Percentiles rank a stretch among this genome's conserved stretches.
Evolutionary conservation across 2,113 vertebrate species (phyloP).

Genomic region (Calypte anna): DNA sequence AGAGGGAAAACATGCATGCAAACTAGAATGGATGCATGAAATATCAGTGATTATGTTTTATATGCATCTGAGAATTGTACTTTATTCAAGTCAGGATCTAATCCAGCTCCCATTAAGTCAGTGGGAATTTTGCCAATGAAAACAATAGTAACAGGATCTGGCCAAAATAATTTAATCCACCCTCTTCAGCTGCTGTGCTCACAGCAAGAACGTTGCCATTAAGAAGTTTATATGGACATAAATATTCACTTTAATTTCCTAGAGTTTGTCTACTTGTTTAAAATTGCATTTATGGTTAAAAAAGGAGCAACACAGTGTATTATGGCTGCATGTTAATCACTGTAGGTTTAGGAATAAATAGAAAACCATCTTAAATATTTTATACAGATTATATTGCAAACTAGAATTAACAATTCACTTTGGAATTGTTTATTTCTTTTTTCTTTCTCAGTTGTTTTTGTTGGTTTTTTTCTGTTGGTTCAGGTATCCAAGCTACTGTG

Average conservation of each 20-base stretch:
- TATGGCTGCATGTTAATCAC: constrained; percentile 51
- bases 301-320: constrained; percentile 20
- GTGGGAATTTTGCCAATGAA: constrained; percentile 58
- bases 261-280: constrained; percentile 67
- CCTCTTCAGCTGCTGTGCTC: constrained; percentile 63
- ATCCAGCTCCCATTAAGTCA: constrained; percentile 58
- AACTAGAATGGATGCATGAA: background rate
- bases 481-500: background rate
- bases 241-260: constrained; percentile 71
- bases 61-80: constrained; percentile 43
- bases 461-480: background rate
- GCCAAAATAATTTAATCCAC: constrained; percentile 70
- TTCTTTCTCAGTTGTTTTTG: background rate
- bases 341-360: constrained; percentile 36
- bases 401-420: constrained; percentile 53
- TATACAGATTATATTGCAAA: constrained; percentile 42
- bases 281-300: constrained; percentile 67
- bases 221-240: constrained; percentile 69
- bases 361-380: constrained; percentile 63
- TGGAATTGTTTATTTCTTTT: constrained; percentile 19
- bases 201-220: constrained; percentile 55
- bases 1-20: constrained; percentile 24
- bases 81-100: constrained; percentile 56
- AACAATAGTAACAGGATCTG: constrained; percentile 65
- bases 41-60: constrained; percentile 37